Evolutionary conservation across 2,888 invertebrate genomes (phyloP).

Genomic region (Netelia fuscicornis): DNA sequence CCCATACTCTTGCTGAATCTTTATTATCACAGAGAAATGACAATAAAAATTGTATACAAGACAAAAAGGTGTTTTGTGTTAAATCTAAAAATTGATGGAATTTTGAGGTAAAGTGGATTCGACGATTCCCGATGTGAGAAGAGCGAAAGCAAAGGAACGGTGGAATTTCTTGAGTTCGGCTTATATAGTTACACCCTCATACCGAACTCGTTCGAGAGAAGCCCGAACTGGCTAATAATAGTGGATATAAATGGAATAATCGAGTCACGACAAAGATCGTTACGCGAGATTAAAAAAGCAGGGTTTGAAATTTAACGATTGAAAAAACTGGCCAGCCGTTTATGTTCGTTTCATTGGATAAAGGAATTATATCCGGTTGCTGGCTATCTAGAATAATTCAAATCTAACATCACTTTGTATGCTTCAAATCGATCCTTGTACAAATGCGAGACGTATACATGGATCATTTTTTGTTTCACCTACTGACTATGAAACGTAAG

Average conservation of each 20-base stretch:
- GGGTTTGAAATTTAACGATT: slow-evolving; percentile 2
- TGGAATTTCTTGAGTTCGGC: neutral
- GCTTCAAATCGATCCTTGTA: no score
- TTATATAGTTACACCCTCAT: neutral
- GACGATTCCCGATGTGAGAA: neutral
- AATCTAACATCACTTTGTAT: neutral
- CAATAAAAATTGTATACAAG: slow-evolving; percentile 64
- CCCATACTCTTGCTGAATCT: slow-evolving; percentile 55
- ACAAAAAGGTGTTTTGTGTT: slow-evolving; percentile 26
- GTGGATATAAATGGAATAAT: no score
- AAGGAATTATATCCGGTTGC: neutral
- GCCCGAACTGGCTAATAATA: no score
- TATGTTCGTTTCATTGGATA: slow-evolving; percentile 14
- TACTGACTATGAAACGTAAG: no score
- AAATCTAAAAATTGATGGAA: no score
- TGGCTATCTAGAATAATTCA: neutral
- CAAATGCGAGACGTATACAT: neutral
- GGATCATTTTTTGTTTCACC: neutral
- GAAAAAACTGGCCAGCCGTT: slow-evolving; percentile 25
- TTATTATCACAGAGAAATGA: slow-evolving; percentile 72
- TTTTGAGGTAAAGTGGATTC: slow-evolving; percentile 14
- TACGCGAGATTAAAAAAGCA: neutral
- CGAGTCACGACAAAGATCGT: no score
- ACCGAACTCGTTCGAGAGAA: neutral
- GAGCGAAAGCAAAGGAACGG: slow-evolving; percentile 36